Evolutionary conservation across 1,140 invertebrate genomes (phyloP).

Genomic region (Heliothis virescens): DNA sequence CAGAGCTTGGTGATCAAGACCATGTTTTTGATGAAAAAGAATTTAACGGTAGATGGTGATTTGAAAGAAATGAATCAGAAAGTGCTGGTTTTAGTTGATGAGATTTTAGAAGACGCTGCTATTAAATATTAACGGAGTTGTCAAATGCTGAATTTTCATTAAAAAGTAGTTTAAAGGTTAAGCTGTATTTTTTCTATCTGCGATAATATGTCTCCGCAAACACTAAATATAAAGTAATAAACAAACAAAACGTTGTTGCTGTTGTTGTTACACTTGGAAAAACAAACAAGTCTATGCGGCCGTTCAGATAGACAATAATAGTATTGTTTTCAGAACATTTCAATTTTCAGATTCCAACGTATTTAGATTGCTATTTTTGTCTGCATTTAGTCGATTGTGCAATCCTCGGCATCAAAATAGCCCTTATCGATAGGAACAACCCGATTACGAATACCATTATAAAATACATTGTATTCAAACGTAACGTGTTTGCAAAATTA

Average conservation of each 20-base stretch:
- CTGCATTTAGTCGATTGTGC: slow-evolving; percentile 6
- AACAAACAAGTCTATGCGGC: too few species aligned
- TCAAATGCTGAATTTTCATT: slow-evolving; percentile 4
- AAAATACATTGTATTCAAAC: slow-evolving; percentile 43
- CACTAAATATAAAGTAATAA: too few species aligned
- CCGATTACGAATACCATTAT: slow-evolving; percentile 20
- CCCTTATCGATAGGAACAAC: slow-evolving; percentile 16
- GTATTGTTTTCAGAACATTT: too few species aligned
- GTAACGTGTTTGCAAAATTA: slow-evolving; percentile 56
- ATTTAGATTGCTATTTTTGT: not conserved
- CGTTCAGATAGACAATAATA: too few species aligned
- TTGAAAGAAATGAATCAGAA: slow-evolving; percentile 63
- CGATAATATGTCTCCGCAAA: too few species aligned
- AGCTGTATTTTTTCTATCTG: too few species aligned
- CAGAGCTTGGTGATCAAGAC: slow-evolving; percentile 72
- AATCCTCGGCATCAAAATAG: slow-evolving; percentile 28
- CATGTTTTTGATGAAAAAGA: slow-evolving; percentile 66
- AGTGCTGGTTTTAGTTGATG: slow-evolving; percentile 62
- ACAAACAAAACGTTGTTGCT: too few species aligned
- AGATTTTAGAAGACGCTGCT: slow-evolving; percentile 67
- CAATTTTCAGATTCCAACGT: too few species aligned
- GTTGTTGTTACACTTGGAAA: too few species aligned
- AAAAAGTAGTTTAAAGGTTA: not conserved
- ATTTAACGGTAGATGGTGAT: slow-evolving; percentile 60
- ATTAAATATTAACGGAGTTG: slow-evolving; percentile 49